phyloP scores from a whole-genome alignment of 1,140 invertebrate species.

The Apolygus lucorum region DNA sequence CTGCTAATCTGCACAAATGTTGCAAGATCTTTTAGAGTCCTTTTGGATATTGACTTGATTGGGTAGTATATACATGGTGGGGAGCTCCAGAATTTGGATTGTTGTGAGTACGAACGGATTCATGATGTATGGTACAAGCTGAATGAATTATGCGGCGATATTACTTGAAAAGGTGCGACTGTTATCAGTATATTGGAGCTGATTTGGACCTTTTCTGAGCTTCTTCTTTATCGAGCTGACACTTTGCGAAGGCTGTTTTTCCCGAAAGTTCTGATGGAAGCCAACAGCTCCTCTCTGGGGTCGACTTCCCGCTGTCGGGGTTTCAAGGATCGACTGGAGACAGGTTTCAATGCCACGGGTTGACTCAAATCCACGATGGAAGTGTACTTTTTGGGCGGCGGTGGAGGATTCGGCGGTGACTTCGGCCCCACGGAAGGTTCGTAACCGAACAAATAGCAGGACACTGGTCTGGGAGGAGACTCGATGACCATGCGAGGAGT shows the following conservation, averaged over 20 bases:
- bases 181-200: too few relatives aligned
- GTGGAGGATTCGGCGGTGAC: background rate
- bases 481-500: background rate
- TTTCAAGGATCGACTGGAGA: slow-evolving; percentile 41
- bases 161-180: too few relatives aligned
- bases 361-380: slow-evolving; percentile 39
- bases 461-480: slow-evolving; percentile 17
- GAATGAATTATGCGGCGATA: too few relatives aligned
- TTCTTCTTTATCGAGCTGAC: slow-evolving; percentile 21
- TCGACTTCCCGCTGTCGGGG: slow-evolving; percentile 41
- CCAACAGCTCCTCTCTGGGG: slow-evolving; percentile 54
- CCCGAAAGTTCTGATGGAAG: slow-evolving; percentile 64
- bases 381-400: slow-evolving; percentile 5
- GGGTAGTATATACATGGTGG: too few relatives aligned
- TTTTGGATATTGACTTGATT: too few relatives aligned
- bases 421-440: background rate
- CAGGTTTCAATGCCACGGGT: slow-evolving; percentile 37
- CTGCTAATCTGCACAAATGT: too few relatives aligned
- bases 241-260: slow-evolving; percentile 29
- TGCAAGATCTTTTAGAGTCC: too few relatives aligned
- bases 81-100: too few relatives aligned
- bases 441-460: slow-evolving; percentile 26
- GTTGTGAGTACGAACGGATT: too few relatives aligned
- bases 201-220: too few relatives aligned
- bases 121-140: too few relatives aligned